These are phyloP conservation scores for Hylomyscus alleni DNA, from an alignment of 2,797 vertebrate species.

Conservation along the genomic window DNA sequence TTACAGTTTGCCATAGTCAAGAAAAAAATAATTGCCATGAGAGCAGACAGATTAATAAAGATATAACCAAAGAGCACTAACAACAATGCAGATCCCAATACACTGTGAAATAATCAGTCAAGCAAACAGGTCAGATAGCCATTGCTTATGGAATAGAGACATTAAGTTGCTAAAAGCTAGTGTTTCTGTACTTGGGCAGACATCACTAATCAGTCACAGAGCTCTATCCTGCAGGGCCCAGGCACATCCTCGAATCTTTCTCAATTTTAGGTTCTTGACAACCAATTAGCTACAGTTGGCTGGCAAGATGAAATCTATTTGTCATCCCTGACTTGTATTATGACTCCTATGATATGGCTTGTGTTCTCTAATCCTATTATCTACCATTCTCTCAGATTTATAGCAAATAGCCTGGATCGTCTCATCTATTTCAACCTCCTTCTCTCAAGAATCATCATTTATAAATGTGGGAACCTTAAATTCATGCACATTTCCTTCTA, in stretches of 20 bases:
- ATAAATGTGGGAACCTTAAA: not conserved
- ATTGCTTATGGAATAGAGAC: not conserved
- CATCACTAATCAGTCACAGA: conserved; percentile 5
- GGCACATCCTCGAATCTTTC: not conserved
- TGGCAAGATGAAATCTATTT: conserved; percentile 64
- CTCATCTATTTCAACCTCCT: conserved; percentile 45
- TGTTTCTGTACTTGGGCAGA: not conserved
- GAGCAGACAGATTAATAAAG: conserved; percentile 41
- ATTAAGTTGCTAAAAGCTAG: not conserved
- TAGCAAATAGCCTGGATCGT: conserved; percentile 4
- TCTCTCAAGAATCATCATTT: not conserved
- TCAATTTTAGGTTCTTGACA: conserved; percentile 59
- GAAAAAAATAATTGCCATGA: conserved; percentile 3
- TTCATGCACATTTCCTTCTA: not conserved
- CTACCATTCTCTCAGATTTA: not conserved
- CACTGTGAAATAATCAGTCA: not conserved
- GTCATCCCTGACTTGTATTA: conserved; percentile 42
- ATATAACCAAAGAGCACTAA: conserved; percentile 29
- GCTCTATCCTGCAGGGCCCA: not conserved
- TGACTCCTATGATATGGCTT: conserved; percentile 28
- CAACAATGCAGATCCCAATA: not conserved
- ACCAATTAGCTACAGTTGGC: conserved; percentile 59
- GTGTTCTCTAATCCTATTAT: conserved; percentile 31
- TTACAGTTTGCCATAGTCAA: conserved; percentile 12
- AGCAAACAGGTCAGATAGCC: not conserved